Base-by-base conservation (phyloP, 1,140 invertebrate genomes). In the Zaprionus lachaisei region DNA sequence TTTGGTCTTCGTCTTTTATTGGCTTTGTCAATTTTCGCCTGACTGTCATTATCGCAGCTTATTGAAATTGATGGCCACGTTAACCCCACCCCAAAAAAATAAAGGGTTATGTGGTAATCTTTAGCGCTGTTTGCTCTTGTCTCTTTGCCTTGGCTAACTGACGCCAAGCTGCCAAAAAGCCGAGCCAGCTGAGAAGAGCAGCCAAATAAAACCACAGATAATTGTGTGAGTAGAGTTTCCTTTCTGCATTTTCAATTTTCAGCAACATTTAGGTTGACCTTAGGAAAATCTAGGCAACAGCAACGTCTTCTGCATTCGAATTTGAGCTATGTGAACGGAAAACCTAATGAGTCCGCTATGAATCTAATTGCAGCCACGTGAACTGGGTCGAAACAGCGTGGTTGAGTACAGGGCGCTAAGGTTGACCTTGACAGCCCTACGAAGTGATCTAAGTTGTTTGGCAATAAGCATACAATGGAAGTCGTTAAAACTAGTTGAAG, bases 11-110 rank as follows among this genome's bases (percentile, higher is more conserved):
- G 49, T 20, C 54, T 57, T 62, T 81, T 87, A 84, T 89, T 87
- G 81, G 84, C 84, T 84, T 55, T 77, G 58, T 65, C 87, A 70
- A 87, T 87, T 87, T 84, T 79, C 84, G 51, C 58, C 66, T 28
- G 49, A 24, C 65, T 84, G 74, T 81, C 83, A 67, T 73, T 77
- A 75, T 75, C 54, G 58, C 44, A 44, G 47, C 54, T 74, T 69
- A 74, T 70, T 62, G 72, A 51, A 60, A 34, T 72, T 60, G 44
- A 58, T 70, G 68, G 68, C 68, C 20, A 41, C 67, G 79, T 76
- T 81, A 80, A 80, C 71, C 69, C 75, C 74, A 70, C 80, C 80
- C 71, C 22, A 22, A 62, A 31, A 62, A 68, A 20, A 26, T 58
- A 26, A 60, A 22, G 47, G n/a, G 17, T 5, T 26, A 69, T 87